These are phyloP conservation scores for Eidolon helvum DNA, from an alignment of 2,113 vertebrate genomes.

Conservation along the genomic window DNA sequence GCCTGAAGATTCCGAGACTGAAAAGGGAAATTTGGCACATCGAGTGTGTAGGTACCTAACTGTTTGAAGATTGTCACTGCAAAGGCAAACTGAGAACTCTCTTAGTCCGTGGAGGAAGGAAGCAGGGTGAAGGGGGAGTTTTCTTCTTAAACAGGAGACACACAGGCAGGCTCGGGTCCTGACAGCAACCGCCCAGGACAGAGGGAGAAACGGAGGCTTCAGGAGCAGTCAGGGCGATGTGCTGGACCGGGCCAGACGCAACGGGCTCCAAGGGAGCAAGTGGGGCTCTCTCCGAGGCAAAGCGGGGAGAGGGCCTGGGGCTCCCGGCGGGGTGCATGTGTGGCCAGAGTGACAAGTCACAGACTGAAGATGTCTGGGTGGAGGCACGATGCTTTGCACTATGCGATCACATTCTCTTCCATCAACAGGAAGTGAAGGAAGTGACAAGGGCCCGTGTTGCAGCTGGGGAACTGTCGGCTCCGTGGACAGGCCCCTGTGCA, in stretches of 20 bases:
- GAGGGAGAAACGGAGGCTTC: neutral
- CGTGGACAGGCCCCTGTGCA: neutral
- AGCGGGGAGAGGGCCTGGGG: neutral
- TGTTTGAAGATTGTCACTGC: neutral
- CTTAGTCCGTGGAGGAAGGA: neutral
- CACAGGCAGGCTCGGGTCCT: neutral
- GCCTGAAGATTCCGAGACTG: neutral
- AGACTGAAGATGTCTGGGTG: neutral
- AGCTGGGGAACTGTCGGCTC: too few relatives aligned
- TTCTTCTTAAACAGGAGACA: neutral
- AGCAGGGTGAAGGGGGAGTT: neutral
- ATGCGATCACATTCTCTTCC: neutral
- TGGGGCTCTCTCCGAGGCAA: neutral
- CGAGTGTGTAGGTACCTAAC: neutral
- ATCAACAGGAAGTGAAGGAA: neutral
- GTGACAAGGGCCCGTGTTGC: neutral
- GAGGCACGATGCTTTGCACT: neutral
- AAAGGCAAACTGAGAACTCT: neutral
- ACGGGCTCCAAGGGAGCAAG: too few relatives aligned
- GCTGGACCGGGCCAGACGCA: neutral
- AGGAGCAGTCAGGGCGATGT: rapidly evolving
- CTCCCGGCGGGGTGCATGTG: too few relatives aligned
- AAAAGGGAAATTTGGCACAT: neutral
- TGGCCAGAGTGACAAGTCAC: too few relatives aligned
- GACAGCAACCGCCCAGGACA: neutral